These are phyloP conservation scores for Rotaria sp. DNA, from an alignment of 2,888 invertebrate genomes.

Conservation along the genomic window DNA sequence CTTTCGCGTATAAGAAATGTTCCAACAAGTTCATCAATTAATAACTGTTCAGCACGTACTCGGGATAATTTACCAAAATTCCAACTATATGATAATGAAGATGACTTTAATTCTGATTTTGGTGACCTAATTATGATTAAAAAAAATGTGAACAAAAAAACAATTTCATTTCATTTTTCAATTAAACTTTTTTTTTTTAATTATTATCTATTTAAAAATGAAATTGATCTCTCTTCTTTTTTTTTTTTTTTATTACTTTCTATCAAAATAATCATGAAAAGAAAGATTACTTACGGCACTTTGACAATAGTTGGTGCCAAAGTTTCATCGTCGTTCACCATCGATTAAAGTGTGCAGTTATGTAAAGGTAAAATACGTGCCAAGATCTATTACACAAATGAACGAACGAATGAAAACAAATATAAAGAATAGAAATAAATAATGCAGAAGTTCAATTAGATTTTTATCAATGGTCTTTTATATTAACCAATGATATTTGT, in stretches of 20 bases:
- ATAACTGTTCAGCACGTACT: slow-evolving; percentile 37
- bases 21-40: slow-evolving; percentile 31
- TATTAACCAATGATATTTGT: neutral
- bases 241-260: no score
- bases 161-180: no score
- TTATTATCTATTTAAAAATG: no score
- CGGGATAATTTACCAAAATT: slow-evolving; percentile 35
- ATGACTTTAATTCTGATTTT: neutral
- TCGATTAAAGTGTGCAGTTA: neutral
- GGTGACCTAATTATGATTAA: no score
- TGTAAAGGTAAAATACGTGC: neutral
- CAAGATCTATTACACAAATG: neutral
- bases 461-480: neutral
- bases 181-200: no score
- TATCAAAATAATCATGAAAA: no score
- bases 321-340: slow-evolving; percentile 15
- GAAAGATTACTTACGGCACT: neutral
- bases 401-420: neutral
- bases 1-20: slow-evolving; percentile 39
- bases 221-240: no score
- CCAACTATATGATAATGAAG: slow-evolving; percentile 16
- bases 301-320: neutral
- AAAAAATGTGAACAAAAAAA: no score
- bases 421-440: no score
- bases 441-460: neutral